Evolutionary conservation across 2,888 invertebrate species (phyloP).

Genomic region (Tetragnatha montana): DNA sequence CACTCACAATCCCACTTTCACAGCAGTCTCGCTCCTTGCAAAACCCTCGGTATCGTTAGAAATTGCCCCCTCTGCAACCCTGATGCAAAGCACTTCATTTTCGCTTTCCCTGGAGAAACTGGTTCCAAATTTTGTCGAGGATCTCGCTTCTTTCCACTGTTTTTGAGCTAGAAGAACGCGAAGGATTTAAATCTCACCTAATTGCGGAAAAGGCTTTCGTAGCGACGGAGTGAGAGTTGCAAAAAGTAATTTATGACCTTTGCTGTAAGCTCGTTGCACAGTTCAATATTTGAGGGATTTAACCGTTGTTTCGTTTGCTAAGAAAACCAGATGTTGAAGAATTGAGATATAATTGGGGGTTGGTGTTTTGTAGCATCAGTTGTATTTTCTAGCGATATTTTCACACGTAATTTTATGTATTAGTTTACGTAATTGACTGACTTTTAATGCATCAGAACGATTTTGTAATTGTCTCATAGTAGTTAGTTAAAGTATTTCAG

Average conservation of each 20-base stretch:
- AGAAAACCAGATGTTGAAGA: too few species aligned
- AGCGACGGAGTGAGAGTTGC: background rate
- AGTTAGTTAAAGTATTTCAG: too few species aligned
- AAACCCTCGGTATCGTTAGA: slow-evolving; percentile 6
- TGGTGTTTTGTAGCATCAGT: too few species aligned
- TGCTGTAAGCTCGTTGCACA: background rate
- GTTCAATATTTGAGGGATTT: too few species aligned
- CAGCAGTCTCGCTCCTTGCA: background rate
- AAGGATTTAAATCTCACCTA: slow-evolving; percentile 19
- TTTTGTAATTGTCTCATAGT: too few species aligned
- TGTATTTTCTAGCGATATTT: too few species aligned
- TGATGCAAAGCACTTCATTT: background rate
- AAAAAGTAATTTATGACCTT: background rate
- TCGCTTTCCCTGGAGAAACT: background rate
- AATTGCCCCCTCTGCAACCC: slow-evolving; percentile 24
- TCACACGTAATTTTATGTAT: too few species aligned
- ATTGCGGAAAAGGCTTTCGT: slow-evolving; percentile 1
- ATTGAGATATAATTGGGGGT: too few species aligned
- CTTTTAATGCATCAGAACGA: too few species aligned
- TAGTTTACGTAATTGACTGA: too few species aligned
- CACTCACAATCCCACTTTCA: background rate
- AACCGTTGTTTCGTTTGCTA: too few species aligned
- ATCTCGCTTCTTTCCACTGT: slow-evolving; percentile 5
- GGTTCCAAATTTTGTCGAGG: background rate
- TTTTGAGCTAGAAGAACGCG: slow-evolving; percentile 2